A percentile compares a stretch with the other conserved stretches of the same genome.
Evolutionary conservation across 2,888 invertebrate genomes (phyloP).

Genomic region (Chrysodeixis includens): DNA sequence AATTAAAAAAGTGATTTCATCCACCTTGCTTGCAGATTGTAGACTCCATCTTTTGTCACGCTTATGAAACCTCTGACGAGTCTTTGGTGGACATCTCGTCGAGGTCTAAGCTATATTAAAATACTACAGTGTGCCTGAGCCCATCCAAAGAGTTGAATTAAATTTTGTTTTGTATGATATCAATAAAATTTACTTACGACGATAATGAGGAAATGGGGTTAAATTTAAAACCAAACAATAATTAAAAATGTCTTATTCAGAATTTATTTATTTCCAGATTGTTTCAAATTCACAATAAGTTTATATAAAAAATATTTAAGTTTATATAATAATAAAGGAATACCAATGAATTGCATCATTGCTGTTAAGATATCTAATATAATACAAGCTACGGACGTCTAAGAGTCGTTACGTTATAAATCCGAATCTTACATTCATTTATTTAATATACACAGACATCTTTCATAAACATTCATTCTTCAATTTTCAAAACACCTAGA

Average conservation of each 20-base stretch:
- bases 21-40: too few species aligned
- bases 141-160: too few species aligned
- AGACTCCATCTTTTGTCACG: too few species aligned
- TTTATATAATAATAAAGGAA: constrained; percentile 66
- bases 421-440: constrained; percentile 55
- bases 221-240: constrained; percentile 9
- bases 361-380: constrained; percentile 56
- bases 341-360: constrained; percentile 61
- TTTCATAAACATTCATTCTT: constrained; percentile 59
- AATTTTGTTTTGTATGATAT: too few species aligned
- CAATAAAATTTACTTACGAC: too few species aligned
- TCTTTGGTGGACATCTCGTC: too few species aligned
- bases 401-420: constrained; percentile 60
- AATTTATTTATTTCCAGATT: constrained; percentile 58
- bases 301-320: constrained; percentile 71
- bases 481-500: constrained; percentile 58
- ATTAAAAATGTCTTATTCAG: constrained; percentile 34
- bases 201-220: not conserved
- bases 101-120: too few species aligned
- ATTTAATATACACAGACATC: constrained; percentile 63
- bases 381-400: constrained; percentile 73
- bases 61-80: too few species aligned
- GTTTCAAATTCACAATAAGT: constrained; percentile 53
- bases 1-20: too few species aligned
- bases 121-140: too few species aligned